Conservation (phyloP, 2,888 invertebrate species). For the Parnassius apollo region DNA sequence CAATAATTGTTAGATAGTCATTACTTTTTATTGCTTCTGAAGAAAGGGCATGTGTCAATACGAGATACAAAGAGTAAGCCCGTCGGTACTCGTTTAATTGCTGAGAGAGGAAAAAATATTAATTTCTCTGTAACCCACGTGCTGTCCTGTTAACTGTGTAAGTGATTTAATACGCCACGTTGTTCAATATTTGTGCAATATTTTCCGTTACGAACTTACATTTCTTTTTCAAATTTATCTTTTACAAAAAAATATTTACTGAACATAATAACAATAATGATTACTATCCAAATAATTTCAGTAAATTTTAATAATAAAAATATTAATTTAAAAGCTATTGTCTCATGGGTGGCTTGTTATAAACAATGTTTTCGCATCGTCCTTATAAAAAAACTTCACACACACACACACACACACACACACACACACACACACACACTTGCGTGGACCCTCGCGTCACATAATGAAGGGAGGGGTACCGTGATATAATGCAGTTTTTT, state of each 20-base stretch:
- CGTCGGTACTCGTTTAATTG: slow-evolving; percentile 60
- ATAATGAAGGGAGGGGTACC: slow-evolving; percentile 74
- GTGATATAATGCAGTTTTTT: slow-evolving; percentile 81
- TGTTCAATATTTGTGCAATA: slow-evolving; percentile 33
- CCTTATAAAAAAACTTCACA: slow-evolving; percentile 46
- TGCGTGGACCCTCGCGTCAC: slow-evolving; percentile 60
- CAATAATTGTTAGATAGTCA: slow-evolving; percentile 65
- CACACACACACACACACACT: slow-evolving; percentile 54
- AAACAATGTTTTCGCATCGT: slow-evolving; percentile 30
- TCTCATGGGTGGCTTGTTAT: slow-evolving; percentile 21
- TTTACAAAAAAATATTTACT: too few relatives aligned
- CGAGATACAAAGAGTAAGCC: slow-evolving; percentile 62
- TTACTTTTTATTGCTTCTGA: slow-evolving; percentile 75
- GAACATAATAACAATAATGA: too few relatives aligned
- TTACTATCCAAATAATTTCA: too few relatives aligned
- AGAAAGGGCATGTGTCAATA: slow-evolving; percentile 64
- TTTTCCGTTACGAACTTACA: slow-evolving; percentile 12
- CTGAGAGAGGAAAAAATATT: slow-evolving; percentile 46
- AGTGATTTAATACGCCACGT: slow-evolving; percentile 59
- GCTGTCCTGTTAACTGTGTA: slow-evolving; percentile 56
- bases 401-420: slow-evolving; percentile 52
- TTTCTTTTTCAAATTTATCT: too few relatives aligned
- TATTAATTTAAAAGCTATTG: slow-evolving; percentile 21
- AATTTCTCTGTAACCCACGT: slow-evolving; percentile 42
- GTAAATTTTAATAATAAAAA: too few relatives aligned